Percentiles rank a stretch among this genome's conserved stretches.
These are phyloP conservation scores for Hypselothyrea guttata DNA, from an alignment of 2,888 invertebrate species.

Conservation along the genomic window DNA sequence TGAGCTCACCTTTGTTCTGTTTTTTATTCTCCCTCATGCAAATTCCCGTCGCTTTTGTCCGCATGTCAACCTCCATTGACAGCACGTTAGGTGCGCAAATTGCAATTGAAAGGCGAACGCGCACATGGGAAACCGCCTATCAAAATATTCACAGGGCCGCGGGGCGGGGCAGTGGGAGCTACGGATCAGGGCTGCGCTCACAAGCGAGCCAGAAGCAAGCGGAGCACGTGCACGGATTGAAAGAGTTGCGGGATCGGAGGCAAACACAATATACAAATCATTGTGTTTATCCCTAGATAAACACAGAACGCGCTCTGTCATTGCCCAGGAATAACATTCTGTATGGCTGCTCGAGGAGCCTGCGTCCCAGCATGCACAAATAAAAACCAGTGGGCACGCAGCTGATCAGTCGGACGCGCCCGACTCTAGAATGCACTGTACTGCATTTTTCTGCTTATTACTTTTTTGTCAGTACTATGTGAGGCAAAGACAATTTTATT, in stretches of 20 bases:
- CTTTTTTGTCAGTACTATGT: too few relatives aligned
- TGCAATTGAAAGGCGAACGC: constrained; percentile 35
- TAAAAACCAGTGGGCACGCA: constrained; percentile 1
- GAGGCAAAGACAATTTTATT: too few relatives aligned
- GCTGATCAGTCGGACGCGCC: too few relatives aligned
- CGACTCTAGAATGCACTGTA: too few relatives aligned
- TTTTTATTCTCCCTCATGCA: constrained; percentile 32
- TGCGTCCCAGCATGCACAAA: not conserved
- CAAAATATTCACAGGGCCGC: constrained; percentile 47
- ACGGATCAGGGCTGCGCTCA: not conserved
- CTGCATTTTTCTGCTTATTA: too few relatives aligned
- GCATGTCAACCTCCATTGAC: constrained; percentile 35
- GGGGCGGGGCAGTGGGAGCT: not conserved
- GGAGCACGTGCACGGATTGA: constrained; percentile 53
- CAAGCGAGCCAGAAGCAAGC: constrained; percentile 34
- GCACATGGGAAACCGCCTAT: constrained; percentile 44
- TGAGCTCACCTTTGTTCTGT: constrained; percentile 12
- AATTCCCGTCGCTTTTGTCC: constrained; percentile 52
- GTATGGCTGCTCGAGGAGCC: not conserved
- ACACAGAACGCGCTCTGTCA: constrained; percentile 50
- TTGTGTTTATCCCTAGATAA: constrained; percentile 33
- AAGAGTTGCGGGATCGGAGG: constrained; percentile 44
- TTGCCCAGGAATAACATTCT: constrained; percentile 12
- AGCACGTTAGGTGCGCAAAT: constrained; percentile 38
- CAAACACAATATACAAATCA: constrained; percentile 48